These are phyloP conservation scores for Cantharis rustica DNA, from an alignment of 2,888 invertebrate genomes.

Conservation along the genomic window DNA sequence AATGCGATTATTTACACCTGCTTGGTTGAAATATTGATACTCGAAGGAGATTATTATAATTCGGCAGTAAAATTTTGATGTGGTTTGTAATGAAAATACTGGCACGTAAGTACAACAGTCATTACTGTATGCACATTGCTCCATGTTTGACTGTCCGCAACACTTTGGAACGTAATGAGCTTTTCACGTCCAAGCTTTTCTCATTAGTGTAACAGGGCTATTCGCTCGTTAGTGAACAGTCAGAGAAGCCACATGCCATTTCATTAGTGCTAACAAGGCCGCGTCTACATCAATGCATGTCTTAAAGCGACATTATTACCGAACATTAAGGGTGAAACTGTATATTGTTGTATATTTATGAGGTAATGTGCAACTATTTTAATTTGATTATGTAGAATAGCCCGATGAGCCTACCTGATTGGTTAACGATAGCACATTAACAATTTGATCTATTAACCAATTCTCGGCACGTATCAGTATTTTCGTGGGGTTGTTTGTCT, in stretches of 20 bases:
- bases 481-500: background rate
- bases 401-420: background rate
- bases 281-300: conserved; percentile 41
- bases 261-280: conserved; percentile 54
- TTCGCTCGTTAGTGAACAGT: conserved; percentile 50
- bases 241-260: conserved; percentile 51
- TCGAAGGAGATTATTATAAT: conserved; percentile 13
- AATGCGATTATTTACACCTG: background rate
- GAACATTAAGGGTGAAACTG: conserved; percentile 23
- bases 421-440: background rate
- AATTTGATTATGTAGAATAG: background rate
- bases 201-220: conserved; percentile 55
- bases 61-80: conserved; percentile 40
- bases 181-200: conserved; percentile 55
- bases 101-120: conserved; percentile 40
- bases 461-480: background rate
- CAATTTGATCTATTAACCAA: background rate
- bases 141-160: conserved; percentile 46
- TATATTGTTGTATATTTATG: background rate
- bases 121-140: conserved; percentile 36
- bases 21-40: background rate
- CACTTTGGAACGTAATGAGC: conserved; percentile 53
- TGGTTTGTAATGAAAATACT: conserved; percentile 44
- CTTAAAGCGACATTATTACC: conserved; percentile 38
- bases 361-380: background rate